Percentiles rank a stretch among this genome's conserved stretches.
phyloP scores from a whole-genome alignment of 2,113 vertebrate genomes.

The Corythoichthys haematopterus region DNA sequence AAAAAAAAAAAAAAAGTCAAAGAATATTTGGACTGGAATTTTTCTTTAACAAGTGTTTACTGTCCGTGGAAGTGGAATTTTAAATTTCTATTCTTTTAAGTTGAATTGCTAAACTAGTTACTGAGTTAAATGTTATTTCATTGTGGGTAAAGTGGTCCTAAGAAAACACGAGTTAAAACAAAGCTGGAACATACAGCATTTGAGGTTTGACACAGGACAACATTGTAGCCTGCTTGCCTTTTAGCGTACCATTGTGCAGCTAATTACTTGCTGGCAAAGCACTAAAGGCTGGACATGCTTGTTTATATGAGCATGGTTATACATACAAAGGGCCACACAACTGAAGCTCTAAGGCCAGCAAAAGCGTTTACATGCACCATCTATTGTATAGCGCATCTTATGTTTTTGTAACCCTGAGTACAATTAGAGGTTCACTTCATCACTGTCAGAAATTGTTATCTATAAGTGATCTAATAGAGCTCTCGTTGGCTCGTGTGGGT shows the following conservation, averaged over 20 bases:
- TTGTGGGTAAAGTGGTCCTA: conserved; percentile 21
- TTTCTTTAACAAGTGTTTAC: neutral
- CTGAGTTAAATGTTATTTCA: conserved; percentile 5
- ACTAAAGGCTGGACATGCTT: conserved; percentile 35
- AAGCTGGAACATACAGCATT: conserved; percentile 10
- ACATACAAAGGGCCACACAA: conserved; percentile 21
- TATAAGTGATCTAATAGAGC: conserved; percentile 44
- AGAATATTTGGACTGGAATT: conserved; percentile 25
- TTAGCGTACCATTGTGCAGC: conserved; percentile 2
- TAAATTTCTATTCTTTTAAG: conserved; percentile 16
- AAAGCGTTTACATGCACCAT: conserved; percentile 4
- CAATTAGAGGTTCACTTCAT: conserved; percentile 36
- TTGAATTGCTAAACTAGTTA: neutral
- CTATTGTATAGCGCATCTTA: conserved; percentile 24
- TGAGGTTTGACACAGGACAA: conserved; percentile 13
- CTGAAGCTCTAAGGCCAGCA: conserved; percentile 16
- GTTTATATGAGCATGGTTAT: conserved; percentile 33
- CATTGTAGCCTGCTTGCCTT: conserved; percentile 5
- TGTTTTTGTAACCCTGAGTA: conserved; percentile 31
- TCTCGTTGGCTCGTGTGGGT: conserved; percentile 21
- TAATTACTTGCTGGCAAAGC: conserved; percentile 28
- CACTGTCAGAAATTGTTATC: conserved; percentile 43
- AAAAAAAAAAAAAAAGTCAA: conserved; percentile 11
- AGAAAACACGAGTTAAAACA: conserved; percentile 12
- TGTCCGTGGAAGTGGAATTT: conserved; percentile 12